Evolutionary conservation across 1,140 invertebrate species (phyloP).

Genomic region (Forficula auricularia): DNA sequence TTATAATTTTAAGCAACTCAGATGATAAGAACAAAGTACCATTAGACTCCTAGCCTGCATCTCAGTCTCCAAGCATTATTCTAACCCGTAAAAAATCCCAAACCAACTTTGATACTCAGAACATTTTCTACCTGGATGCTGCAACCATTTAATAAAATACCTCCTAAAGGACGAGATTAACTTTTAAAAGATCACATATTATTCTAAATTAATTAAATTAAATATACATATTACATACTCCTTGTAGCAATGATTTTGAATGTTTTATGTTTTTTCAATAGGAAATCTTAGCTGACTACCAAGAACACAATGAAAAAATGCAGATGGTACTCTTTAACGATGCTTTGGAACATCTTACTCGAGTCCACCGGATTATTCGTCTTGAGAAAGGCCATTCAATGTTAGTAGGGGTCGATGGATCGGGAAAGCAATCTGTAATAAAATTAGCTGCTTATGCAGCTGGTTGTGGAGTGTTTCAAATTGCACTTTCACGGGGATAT

Average conservation of each 20-base stretch:
- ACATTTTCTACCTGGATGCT: too few relatives aligned
- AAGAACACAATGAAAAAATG: conserved; percentile 44
- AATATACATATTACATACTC: not conserved
- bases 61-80: too few relatives aligned
- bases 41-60: too few relatives aligned
- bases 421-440: conserved; percentile 62
- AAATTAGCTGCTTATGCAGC: conserved; percentile 56
- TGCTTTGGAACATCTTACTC: conserved; percentile 70
- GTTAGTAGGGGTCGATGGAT: conserved; percentile 69
- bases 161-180: not conserved
- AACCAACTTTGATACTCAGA: too few relatives aligned
- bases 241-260: not conserved
- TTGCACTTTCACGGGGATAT: conserved; percentile 63
- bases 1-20: too few relatives aligned
- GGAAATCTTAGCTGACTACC: conserved; percentile 71
- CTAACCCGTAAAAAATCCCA: too few relatives aligned
- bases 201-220: not conserved
- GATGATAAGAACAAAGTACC: too few relatives aligned
- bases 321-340: conserved; percentile 76
- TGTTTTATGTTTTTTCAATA: conserved; percentile 10
- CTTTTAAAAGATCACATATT: too few relatives aligned
- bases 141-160: not conserved
- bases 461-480: conserved; percentile 62
- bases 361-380: conserved; percentile 62
- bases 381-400: conserved; percentile 70